A percentile compares a stretch with the other conserved stretches of the same genome.
phyloP scores from a whole-genome alignment of 2,113 vertebrate genomes.

The Cinclus mexicanus region DNA sequence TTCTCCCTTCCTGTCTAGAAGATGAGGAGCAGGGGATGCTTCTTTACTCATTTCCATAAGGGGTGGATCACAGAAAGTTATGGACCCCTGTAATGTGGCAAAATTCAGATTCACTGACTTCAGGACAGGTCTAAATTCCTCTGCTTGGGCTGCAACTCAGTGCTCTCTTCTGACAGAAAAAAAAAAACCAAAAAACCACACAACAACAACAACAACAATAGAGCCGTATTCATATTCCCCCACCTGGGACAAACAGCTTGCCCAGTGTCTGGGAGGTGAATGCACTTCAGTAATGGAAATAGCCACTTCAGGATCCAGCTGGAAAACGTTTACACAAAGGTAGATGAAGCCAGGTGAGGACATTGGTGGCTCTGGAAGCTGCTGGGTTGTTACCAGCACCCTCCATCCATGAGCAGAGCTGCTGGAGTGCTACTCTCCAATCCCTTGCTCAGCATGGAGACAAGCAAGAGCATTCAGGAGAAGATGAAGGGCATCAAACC shows the following conservation, averaged over 20 bases:
- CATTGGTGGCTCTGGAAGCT: not conserved
- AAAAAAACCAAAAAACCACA: too few relatives aligned
- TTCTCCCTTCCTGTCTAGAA: not conserved
- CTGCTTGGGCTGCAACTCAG: not conserved
- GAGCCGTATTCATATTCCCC: not conserved
- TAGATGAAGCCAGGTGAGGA: not conserved
- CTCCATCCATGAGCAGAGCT: not conserved
- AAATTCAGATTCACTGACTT: not conserved
- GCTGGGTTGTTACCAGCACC: not conserved
- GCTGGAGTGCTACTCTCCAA: not conserved
- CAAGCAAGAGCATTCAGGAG: not conserved
- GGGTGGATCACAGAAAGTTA: not conserved
- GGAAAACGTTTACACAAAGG: not conserved
- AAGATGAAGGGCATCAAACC: not conserved
- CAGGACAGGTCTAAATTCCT: not conserved
- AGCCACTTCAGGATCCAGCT: not conserved
- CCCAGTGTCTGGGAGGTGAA: not conserved
- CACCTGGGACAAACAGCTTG: not conserved
- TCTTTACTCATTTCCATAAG: not conserved
- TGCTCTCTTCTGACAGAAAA: not conserved
- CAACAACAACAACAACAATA: too few relatives aligned
- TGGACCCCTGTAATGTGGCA: not conserved
- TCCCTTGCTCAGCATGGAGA: not conserved
- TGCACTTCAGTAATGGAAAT: not conserved
- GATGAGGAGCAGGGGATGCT: not conserved